phyloP scores from a whole-genome alignment of 2,888 invertebrate species.

The Tetragonisca angustula region DNA sequence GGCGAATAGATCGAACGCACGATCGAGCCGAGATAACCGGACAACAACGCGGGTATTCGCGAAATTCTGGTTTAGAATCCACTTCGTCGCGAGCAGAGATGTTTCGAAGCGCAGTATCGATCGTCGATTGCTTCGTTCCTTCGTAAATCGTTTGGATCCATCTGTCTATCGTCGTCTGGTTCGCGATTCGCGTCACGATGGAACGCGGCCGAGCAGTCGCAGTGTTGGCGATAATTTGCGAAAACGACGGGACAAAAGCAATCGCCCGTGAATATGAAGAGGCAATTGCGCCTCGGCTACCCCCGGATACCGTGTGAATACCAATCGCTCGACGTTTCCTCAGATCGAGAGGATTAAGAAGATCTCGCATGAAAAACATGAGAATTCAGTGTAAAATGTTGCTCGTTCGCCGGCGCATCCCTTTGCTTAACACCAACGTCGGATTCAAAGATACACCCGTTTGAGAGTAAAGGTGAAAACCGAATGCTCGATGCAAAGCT shows the following conservation, averaged over 20 bases:
- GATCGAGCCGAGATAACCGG: neutral
- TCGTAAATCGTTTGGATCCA: neutral
- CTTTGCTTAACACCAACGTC: neutral
- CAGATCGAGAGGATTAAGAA: neutral
- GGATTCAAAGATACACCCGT: neutral
- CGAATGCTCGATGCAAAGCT: neutral
- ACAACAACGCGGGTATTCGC: neutral
- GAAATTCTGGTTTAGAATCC: slow-evolving; percentile 28
- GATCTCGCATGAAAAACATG: neutral
- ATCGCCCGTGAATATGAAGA: neutral
- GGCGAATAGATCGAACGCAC: neutral
- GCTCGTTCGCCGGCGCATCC: neutral
- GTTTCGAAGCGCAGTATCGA: neutral
- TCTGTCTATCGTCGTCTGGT: neutral
- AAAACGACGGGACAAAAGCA: neutral
- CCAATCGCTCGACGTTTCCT: neutral
- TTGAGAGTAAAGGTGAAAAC: neutral
- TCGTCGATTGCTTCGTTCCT: neutral
- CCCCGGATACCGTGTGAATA: neutral
- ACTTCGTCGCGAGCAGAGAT: slow-evolving; percentile 11
- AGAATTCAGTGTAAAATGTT: slow-evolving; percentile 8
- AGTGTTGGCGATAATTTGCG: slow-evolving; percentile 9
- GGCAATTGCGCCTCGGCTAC: neutral
- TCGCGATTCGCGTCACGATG: neutral
- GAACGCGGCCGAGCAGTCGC: neutral